Percentiles rank a stretch among this genome's conserved stretches.
phyloP scores from a whole-genome alignment of 2,797 vertebrate species.

The Chromobotia macracanthus region DNA sequence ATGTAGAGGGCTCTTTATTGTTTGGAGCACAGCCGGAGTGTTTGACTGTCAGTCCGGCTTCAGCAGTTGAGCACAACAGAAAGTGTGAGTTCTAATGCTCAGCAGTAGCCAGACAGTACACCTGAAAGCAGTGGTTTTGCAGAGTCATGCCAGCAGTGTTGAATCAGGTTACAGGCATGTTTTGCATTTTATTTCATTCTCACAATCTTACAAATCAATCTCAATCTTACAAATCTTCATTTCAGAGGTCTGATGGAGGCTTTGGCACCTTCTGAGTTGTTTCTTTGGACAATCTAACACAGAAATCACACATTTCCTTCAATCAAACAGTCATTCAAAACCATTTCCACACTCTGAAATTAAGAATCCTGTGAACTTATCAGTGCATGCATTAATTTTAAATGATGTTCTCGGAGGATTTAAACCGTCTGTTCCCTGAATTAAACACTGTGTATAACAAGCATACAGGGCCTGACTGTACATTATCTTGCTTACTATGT shows the following conservation, averaged over 20 bases:
- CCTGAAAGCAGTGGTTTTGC: slow-evolving; percentile 4
- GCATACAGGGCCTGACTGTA: not conserved
- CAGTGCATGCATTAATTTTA: not conserved
- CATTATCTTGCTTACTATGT: slow-evolving; percentile 2
- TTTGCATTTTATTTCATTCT: slow-evolving; percentile 2
- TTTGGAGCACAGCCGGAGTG: not conserved
- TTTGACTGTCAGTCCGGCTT: not conserved
- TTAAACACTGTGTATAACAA: not conserved
- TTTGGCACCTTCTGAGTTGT: slow-evolving; percentile 23
- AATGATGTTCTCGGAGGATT: not conserved
- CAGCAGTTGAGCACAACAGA: not conserved
- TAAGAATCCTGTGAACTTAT: slow-evolving; percentile 15
- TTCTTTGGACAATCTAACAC: slow-evolving; percentile 40
- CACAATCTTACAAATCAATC: slow-evolving; percentile 5
- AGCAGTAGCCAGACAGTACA: not conserved
- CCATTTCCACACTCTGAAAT: slow-evolving; percentile 29
- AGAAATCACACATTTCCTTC: not conserved
- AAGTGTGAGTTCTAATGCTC: not conserved
- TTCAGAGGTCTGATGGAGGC: slow-evolving; percentile 38
- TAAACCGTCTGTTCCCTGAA: not conserved
- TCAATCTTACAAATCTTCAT: slow-evolving; percentile 16
- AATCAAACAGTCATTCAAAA: slow-evolving; percentile 8
- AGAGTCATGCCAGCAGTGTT: slow-evolving; percentile 13
- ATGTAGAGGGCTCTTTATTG: not conserved
- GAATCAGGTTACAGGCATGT: slow-evolving; percentile 15